These are phyloP conservation scores for Picus viridis DNA, from an alignment of 2,797 vertebrate genomes.

Conservation along the genomic window DNA sequence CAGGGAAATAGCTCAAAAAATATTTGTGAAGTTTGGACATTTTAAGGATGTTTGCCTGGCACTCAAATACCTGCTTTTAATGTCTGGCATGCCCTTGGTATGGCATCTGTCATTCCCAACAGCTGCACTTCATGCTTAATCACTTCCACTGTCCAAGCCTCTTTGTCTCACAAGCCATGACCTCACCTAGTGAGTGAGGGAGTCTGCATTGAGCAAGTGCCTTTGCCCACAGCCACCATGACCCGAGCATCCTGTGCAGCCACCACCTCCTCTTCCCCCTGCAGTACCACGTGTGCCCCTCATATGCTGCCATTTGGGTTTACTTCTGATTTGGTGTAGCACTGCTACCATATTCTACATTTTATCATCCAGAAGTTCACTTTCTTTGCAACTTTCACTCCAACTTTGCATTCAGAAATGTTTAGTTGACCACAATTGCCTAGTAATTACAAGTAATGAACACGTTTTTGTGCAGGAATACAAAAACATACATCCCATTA, in stretches of 20 bases:
- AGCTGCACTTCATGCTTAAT: rapidly evolving
- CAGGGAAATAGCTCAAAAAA: not conserved
- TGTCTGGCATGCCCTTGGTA: not conserved
- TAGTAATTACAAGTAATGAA: not conserved
- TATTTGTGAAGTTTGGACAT: not conserved
- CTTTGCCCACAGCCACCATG: rapidly evolving
- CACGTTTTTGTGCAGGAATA: not conserved
- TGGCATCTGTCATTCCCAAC: not conserved
- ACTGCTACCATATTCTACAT: not conserved
- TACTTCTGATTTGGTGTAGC: not conserved
- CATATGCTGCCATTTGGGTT: rapidly evolving
- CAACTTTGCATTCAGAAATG: not conserved
- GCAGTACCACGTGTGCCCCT: not conserved
- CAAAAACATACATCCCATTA: not conserved
- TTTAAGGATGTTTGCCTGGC: not conserved
- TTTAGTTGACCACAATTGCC: not conserved
- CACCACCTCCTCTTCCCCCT: not conserved
- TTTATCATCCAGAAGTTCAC: not conserved
- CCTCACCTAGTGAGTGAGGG: not conserved
- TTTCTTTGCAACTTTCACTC: not conserved
- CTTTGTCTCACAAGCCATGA: not conserved
- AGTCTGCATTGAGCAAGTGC: rapidly evolving
- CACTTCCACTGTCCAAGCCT: not conserved
- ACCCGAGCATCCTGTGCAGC: not conserved
- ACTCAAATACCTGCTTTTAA: not conserved